phyloP scores from a whole-genome alignment of 37 sponge, comb jelly and placozoan genomes.

The Amphimedon queenslandica region DNA sequence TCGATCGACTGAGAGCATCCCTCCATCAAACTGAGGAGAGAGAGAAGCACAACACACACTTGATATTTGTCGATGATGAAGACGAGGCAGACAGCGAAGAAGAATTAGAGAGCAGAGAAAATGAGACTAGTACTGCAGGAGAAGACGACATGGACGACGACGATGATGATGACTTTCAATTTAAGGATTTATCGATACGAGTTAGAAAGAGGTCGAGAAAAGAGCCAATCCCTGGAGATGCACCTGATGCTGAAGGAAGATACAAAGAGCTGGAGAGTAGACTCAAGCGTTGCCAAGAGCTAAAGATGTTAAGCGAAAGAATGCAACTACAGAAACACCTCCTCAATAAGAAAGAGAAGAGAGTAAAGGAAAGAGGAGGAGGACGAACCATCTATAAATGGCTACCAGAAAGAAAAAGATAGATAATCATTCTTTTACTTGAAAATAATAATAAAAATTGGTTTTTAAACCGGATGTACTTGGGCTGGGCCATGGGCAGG shows the following conservation, averaged over 20 bases:
- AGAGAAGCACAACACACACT: slow-evolving; percentile 32
- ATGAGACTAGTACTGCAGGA: not conserved
- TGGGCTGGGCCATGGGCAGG: too few species aligned
- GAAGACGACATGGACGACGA: not conserved
- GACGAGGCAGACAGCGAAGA: slow-evolving; percentile 17
- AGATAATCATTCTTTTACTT: too few species aligned
- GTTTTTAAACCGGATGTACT: too few species aligned
- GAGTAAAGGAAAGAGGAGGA: slow-evolving; percentile 31
- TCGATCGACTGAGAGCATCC: slow-evolving; percentile 41
- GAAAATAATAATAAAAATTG: too few species aligned
- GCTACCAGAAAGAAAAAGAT: slow-evolving; percentile 61
- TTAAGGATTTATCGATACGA: not conserved
- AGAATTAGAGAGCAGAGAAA: not conserved
- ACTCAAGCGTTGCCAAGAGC: slow-evolving; percentile 35
- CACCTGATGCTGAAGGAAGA: not conserved
- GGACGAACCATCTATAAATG: slow-evolving; percentile 58
- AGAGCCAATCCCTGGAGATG: not conserved
- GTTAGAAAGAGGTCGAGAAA: not conserved
- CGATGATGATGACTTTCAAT: too few species aligned
- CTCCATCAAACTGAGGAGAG: slow-evolving; percentile 43
- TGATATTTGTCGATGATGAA: slow-evolving; percentile 62
- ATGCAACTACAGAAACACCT: slow-evolving; percentile 65
- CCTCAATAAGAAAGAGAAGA: slow-evolving; percentile 32
- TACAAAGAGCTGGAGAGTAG: slow-evolving; percentile 63
- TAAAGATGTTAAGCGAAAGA: slow-evolving; percentile 22